phyloP scores from a whole-genome alignment of 2,113 vertebrate species.

The Menidia beryllina region DNA sequence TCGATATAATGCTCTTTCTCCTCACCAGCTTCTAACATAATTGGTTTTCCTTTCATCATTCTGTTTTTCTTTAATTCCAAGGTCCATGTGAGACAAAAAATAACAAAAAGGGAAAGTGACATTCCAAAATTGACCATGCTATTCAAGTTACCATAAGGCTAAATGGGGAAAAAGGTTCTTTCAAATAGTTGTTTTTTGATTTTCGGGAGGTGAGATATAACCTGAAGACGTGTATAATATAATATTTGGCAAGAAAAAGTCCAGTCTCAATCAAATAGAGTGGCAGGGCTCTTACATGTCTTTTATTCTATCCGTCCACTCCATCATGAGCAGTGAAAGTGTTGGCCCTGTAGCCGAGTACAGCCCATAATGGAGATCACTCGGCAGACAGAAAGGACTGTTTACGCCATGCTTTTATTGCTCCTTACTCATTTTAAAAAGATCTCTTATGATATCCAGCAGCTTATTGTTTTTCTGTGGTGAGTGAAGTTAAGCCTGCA shows the following conservation, averaged over 20 bases:
- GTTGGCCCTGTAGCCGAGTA: neutral
- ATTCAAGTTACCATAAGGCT: conserved; percentile 4
- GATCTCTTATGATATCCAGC: neutral
- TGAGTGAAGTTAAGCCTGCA: neutral
- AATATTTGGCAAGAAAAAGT: neutral
- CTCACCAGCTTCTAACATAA: neutral
- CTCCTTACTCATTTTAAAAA: neutral
- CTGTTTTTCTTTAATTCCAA: neutral
- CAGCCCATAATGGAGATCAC: too few relatives aligned
- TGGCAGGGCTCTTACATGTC: neutral
- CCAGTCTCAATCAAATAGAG: neutral
- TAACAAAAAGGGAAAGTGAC: neutral
- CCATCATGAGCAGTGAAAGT: neutral
- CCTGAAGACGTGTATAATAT: neutral
- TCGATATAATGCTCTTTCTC: neutral
- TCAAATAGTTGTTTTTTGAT: neutral
- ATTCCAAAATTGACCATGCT: neutral
- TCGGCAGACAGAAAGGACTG: neutral
- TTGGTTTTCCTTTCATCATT: conserved; percentile 3
- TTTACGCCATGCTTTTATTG: neutral
- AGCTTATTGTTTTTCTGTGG: neutral
- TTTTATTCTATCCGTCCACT: neutral
- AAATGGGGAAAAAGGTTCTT: neutral
- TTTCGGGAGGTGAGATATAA: neutral
- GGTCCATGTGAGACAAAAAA: neutral